phyloP scores from a whole-genome alignment of 2,888 invertebrate species.

The Harpagoxenus sublaevis region DNA sequence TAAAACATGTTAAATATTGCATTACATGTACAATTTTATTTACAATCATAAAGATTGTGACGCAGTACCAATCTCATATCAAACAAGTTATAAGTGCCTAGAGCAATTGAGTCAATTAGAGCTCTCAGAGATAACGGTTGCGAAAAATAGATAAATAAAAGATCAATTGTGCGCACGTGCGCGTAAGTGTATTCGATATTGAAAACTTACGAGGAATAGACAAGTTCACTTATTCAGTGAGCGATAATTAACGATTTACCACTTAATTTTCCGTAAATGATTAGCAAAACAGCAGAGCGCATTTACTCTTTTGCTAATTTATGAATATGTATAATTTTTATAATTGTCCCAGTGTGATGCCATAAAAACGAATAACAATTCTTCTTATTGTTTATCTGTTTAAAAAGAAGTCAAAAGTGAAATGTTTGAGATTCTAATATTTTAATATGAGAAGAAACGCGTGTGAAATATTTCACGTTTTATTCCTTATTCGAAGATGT shows the following conservation, averaged over 20 bases:
- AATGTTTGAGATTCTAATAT: neutral
- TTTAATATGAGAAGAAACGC: neutral
- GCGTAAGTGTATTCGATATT: neutral
- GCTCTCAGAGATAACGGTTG: conserved; percentile 3
- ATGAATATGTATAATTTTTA: neutral
- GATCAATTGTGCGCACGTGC: neutral
- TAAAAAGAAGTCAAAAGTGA: neutral
- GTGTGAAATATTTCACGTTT: neutral
- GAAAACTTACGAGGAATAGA: neutral
- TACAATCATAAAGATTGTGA: neutral
- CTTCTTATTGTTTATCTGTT: neutral
- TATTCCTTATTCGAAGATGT: neutral
- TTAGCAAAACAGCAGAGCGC: neutral
- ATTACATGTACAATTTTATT: conserved; percentile 2
- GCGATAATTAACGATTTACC: neutral
- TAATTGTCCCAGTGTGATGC: neutral
- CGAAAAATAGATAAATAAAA: conserved; percentile 17
- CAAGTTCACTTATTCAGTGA: neutral
- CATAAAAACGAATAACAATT: neutral
- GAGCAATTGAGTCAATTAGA: conserved; percentile 30
- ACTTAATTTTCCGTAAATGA: neutral
- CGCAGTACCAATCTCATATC: neutral
- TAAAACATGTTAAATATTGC: neutral
- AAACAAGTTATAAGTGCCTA: conserved; percentile 13
- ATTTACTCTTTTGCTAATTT: neutral